Evolutionary conservation across 2,797 vertebrate species (phyloP), one percentile per base, ranked within the genome.

Genomic region (Phoxinus dragarum): DNA sequence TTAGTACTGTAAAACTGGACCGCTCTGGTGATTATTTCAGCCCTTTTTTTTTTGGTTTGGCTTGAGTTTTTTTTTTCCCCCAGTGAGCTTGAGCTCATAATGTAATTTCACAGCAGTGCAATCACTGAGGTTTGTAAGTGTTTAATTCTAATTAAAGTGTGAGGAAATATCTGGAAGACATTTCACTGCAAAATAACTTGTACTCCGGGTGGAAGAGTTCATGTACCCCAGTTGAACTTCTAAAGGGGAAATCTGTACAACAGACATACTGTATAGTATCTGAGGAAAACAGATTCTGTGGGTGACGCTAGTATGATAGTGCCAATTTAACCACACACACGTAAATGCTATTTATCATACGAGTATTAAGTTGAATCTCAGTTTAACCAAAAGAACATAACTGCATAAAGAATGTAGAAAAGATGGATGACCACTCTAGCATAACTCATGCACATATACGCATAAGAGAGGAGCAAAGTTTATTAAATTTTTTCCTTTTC

Each of bases 1-100:
- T 89, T 88, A 91, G 88, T 82, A 89, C 80, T 84, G 90, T 86
- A 84, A 90, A 82, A 89, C 82, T 91, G 88, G 89, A 90, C 88
- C 80, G 71, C 19, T n/a, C 76, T 87, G 86, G 90, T 89, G 81
- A 88, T 91, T 90, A 92, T 90, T 89, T 91, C 79, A 86, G 84
- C 36, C 81, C 10, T 69, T 21, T 40, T n/a, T n/a, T 61, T 9
- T n/a, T 7, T 36, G 61, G 27, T 23, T 78, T 54, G 52, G 54
- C 83, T 78, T 71, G 27, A 59, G 52, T 11, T 36, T 59, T 61
- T 72, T 34, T 49, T 83, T 54, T n/a, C 17, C 40, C 66, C 44
- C 27, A 19, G 40, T 49, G 61, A 80, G 64, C 27, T 61, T 69
- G 82, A 68, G 74, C 59, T 69, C 64, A 78, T 84, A 84, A 84